phyloP scores from a whole-genome alignment of 2,797 vertebrate genomes.

The Hyperoplus lanceolatus region DNA sequence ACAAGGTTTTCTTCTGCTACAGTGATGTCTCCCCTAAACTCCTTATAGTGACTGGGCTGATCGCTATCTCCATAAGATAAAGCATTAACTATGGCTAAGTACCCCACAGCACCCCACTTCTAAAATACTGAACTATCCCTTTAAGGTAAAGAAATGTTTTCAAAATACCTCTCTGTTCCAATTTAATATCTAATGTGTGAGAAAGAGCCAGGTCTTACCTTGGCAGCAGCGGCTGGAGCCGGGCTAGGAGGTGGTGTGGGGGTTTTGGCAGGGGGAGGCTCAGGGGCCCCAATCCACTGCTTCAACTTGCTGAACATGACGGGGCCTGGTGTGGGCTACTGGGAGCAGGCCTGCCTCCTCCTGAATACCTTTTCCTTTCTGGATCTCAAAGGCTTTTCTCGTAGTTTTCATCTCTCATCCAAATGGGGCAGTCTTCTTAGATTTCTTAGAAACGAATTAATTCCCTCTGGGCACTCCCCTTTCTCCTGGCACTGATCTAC shows the following conservation, averaged over 20 bases:
- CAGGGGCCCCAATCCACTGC: conserved; percentile 57
- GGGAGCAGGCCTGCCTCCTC: conserved; percentile 13
- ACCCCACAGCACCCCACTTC: no score
- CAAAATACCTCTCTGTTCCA: no score
- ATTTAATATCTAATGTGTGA: not conserved
- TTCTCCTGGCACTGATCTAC: conserved; percentile 34
- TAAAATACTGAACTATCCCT: not conserved
- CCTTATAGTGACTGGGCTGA: no score
- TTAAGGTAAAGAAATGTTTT: not conserved
- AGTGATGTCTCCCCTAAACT: no score
- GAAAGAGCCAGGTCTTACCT: conserved; percentile 68
- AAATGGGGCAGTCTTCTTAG: conserved; percentile 55
- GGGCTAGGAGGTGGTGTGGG: conserved; percentile 23
- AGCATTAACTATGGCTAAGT: no score
- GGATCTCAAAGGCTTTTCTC: not conserved
- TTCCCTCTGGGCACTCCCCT: conserved; percentile 63
- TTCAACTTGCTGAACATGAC: conserved; percentile 80
- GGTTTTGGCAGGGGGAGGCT: conserved; percentile 35
- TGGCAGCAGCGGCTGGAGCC: conserved; percentile 37
- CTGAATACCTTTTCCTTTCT: not conserved
- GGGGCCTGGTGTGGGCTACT: conserved; percentile 1
- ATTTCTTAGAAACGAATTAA: conserved; percentile 70
- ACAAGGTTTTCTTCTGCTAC: no score
- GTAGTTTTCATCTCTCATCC: conserved; percentile 23
- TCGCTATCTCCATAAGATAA: no score